These are phyloP conservation scores for Sandelia bainsii DNA, from an alignment of 2,797 vertebrate genomes.

Conservation along the genomic window DNA sequence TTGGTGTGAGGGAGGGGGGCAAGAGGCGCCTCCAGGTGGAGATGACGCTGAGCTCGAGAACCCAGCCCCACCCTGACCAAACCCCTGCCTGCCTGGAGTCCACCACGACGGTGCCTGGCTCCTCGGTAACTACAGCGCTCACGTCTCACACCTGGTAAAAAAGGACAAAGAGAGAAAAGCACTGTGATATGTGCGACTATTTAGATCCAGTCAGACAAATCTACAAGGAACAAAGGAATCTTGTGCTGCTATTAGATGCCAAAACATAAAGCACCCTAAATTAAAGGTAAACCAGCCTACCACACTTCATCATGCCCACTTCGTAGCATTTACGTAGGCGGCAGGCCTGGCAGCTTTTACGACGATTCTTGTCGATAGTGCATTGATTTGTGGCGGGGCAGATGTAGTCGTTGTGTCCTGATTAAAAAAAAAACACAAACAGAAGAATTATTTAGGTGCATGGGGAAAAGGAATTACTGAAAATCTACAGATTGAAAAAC, in stretches of 20 bases:
- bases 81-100: constrained; percentile 63
- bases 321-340: constrained; percentile 97
- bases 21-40: constrained; percentile 69
- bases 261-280: neutral
- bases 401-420: constrained; percentile 97
- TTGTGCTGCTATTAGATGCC: neutral
- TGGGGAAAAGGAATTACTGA: neutral
- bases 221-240: too few species aligned
- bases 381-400: constrained; percentile 98
- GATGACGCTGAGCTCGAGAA: constrained; percentile 69
- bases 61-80: constrained; percentile 56
- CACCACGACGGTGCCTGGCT: constrained; percentile 83
- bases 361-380: constrained; percentile 97
- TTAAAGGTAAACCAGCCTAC: constrained; percentile 70
- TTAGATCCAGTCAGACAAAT: neutral
- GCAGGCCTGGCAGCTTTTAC: constrained; percentile 98
- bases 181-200: neutral
- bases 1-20: constrained; percentile 67
- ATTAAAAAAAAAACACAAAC: neutral
- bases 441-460: neutral
- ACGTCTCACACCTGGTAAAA: constrained; percentile 87
- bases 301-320: constrained; percentile 99
- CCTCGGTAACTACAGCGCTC: constrained; percentile 92
- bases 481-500: neutral
- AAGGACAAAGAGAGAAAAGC: neutral